Evolutionary conservation across 2,113 vertebrate genomes (phyloP).

Genomic region (Engraulis encrasicolus): DNA sequence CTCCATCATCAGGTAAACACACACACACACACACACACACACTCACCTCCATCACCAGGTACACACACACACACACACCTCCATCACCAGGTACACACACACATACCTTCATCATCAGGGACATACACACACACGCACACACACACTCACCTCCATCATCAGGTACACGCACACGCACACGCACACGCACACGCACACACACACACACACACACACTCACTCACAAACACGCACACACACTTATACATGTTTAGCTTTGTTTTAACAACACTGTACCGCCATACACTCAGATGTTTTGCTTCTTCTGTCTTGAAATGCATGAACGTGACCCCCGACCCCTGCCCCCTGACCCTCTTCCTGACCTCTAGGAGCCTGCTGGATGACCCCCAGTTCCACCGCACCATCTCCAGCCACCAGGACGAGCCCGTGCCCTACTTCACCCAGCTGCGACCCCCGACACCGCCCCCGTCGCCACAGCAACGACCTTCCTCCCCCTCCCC

Average conservation of each 20-base stretch:
- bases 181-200: neutral
- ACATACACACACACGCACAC: neutral
- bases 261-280: too few relatives aligned
- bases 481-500: too few relatives aligned
- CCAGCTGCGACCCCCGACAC: conserved; percentile 62
- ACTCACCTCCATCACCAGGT: too few relatives aligned
- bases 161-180: neutral
- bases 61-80: too few relatives aligned
- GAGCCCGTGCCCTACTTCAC: conserved; percentile 79
- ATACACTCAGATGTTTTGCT: too few relatives aligned
- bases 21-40: neutral
- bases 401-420: conserved; percentile 59
- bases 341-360: neutral
- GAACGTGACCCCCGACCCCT: too few relatives aligned
- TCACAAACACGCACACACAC: too few relatives aligned
- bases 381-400: conserved; percentile 75
- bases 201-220: neutral
- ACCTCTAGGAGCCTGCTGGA: conserved; percentile 80
- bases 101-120: neutral
- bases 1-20: conserved; percentile 78
- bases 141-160: neutral
- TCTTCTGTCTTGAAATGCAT: neutral
- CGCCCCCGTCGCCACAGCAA: neutral
- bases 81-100: neutral
- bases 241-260: conserved; percentile 6